A percentile compares a stretch with the other conserved stretches of the same genome.
Conservation (phyloP, 92 coral and sea anemone species). For the Nematostella vectensis region DNA sequence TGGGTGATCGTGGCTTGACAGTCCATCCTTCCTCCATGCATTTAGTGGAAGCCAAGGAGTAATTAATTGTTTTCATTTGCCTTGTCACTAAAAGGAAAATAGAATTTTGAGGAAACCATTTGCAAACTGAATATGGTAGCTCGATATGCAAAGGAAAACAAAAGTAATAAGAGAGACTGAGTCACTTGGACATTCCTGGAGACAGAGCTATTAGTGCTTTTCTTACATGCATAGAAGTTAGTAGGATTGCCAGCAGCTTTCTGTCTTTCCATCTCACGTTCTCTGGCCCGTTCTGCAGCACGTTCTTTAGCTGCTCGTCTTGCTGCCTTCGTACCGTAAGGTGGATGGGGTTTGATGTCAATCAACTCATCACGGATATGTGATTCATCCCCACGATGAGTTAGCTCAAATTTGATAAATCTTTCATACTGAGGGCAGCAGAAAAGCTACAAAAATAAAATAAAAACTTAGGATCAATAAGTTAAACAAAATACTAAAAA, state of each 20-base stretch:
- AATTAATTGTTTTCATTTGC: constrained; percentile 93
- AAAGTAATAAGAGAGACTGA: too few species aligned
- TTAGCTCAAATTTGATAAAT: constrained; percentile 58
- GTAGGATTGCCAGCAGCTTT: constrained; percentile 89
- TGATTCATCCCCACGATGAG: constrained; percentile 68
- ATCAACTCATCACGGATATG: constrained; percentile 72
- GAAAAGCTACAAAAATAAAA: constrained; percentile 34
- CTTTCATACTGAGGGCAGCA: constrained; percentile 80
- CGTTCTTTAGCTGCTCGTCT: constrained; percentile 95
- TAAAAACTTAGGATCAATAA: neutral
- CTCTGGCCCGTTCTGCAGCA: constrained; percentile 94
- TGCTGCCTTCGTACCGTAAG: constrained; percentile 96
- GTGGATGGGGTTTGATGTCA: constrained; percentile 95
- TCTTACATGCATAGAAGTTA: constrained; percentile 92
- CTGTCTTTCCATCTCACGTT: constrained; percentile 92
- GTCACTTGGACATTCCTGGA: too few species aligned
- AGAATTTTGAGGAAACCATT: too few species aligned
- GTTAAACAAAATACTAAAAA: too few species aligned
- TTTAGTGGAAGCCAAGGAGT: constrained; percentile 91
- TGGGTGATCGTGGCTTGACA: constrained; percentile 72
- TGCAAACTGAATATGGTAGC: too few species aligned
- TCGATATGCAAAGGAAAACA: too few species aligned
- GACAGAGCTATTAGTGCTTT: too few species aligned
- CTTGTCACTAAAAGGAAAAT: constrained; percentile 58
- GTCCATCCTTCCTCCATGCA: constrained; percentile 99